phyloP scores from a whole-genome alignment of 23 tunicate species.

The Botrylloides violaceus region DNA sequence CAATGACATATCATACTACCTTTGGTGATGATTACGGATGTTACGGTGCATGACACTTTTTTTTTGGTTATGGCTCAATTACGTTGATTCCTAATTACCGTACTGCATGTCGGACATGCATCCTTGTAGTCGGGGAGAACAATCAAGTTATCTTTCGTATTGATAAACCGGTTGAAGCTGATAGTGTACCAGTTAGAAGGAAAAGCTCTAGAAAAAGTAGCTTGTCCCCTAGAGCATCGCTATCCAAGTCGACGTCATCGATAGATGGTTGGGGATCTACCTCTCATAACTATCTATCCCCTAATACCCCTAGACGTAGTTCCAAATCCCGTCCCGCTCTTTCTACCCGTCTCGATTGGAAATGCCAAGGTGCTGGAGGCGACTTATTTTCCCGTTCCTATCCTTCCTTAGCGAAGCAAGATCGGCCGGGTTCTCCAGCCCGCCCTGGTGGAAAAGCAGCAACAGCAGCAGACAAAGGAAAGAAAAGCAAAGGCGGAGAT shows the following conservation, averaged over 20 bases:
- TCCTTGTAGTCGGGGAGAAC: conserved; percentile 5
- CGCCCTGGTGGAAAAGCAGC: conserved; percentile 26
- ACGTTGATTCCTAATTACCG: too few species aligned
- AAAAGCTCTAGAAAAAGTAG: conserved; percentile 9
- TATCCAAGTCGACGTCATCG: conserved; percentile 14
- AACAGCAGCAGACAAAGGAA: conserved; percentile 52
- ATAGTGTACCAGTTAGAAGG: not conserved
- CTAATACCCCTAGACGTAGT: not conserved
- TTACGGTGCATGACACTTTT: too few species aligned
- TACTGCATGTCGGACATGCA: not conserved
- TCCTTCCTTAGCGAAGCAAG: conserved; percentile 44
- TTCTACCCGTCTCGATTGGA: conserved; percentile 7
- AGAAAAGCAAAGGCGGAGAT: conserved; percentile 54
- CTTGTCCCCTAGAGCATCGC: conserved; percentile 10
- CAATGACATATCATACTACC: too few species aligned
- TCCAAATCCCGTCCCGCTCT: not conserved
- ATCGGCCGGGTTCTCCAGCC: conserved; percentile 40
- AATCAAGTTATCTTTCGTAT: conserved; percentile 15
- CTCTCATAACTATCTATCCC: not conserved
- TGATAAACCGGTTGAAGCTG: not conserved
- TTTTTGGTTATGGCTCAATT: too few species aligned
- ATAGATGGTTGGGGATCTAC: not conserved
- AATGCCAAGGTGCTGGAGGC: conserved; percentile 3
- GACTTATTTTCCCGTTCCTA: conserved; percentile 34
- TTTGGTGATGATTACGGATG: too few species aligned